These are phyloP conservation scores for Cactoblastis cactorum DNA, from an alignment of 2,888 invertebrate species.

Conservation along the genomic window DNA sequence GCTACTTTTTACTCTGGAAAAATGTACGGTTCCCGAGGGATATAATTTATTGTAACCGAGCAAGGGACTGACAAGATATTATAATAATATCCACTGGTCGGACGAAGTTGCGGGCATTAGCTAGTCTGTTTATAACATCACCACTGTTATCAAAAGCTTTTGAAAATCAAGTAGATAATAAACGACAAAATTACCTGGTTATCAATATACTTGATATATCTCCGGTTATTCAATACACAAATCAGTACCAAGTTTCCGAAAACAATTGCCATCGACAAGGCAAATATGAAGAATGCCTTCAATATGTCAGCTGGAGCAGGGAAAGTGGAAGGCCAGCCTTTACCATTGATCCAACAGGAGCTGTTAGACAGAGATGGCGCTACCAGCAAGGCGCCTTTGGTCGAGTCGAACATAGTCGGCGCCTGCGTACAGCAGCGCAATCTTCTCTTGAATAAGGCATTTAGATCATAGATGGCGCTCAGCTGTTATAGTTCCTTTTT, in stretches of 20 bases:
- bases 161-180: not conserved
- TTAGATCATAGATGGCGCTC: conserved; percentile 60
- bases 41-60: too few relatives aligned
- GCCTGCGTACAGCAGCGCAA: conserved; percentile 67
- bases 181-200: conserved; percentile 83
- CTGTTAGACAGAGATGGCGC: conserved; percentile 90
- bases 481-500: conserved; percentile 61
- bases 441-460: conserved; percentile 69
- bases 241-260: conserved; percentile 89
- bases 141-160: too few relatives aligned
- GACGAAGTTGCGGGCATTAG: too few relatives aligned
- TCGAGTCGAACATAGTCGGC: conserved; percentile 81
- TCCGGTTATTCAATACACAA: conserved; percentile 89
- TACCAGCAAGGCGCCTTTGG: conserved; percentile 85
- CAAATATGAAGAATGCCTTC: conserved; percentile 87
- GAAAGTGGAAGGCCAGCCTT: conserved; percentile 81
- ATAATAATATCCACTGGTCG: too few relatives aligned
- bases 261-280: conserved; percentile 88
- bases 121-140: too few relatives aligned
- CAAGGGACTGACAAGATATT: too few relatives aligned
- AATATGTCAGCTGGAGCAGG: conserved; percentile 85
- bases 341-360: conserved; percentile 86
- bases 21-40: too few relatives aligned
- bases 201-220: conserved; percentile 91
- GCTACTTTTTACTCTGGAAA: too few relatives aligned